Conservation (phyloP, 2,113 vertebrate species). For the Grantiella picta region DNA sequence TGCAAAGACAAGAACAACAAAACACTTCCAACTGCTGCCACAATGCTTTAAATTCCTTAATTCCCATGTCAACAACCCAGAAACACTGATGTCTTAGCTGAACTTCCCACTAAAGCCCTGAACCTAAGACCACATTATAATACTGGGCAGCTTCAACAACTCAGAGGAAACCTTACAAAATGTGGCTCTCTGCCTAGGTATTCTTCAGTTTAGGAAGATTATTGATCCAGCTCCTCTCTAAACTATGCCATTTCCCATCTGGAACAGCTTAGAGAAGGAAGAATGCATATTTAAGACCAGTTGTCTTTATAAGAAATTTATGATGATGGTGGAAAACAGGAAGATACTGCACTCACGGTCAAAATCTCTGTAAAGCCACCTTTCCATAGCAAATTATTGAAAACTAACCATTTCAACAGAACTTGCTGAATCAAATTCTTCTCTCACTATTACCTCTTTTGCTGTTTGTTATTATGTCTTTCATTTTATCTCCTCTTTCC, state of each 20-base stretch:
- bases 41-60: background rate
- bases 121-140: background rate
- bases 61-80: background rate
- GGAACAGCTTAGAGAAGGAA: background rate
- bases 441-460: background rate
- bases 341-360: background rate
- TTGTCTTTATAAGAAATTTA: slow-evolving; percentile 14
- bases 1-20: background rate
- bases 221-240: background rate
- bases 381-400: background rate
- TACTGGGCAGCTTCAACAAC: background rate
- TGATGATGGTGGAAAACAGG: background rate
- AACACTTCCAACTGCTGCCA: background rate
- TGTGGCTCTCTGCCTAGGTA: background rate
- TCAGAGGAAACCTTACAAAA: background rate
- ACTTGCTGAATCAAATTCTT: background rate
- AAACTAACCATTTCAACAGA: background rate
- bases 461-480: background rate
- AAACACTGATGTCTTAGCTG: background rate
- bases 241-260: background rate
- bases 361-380: background rate
- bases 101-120: background rate
- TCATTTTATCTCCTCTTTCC: background rate
- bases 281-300: background rate
- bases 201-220: background rate